phyloP scores from a whole-genome alignment of 92 coral and sea anemone species.

The Actinostola sp. region DNA sequence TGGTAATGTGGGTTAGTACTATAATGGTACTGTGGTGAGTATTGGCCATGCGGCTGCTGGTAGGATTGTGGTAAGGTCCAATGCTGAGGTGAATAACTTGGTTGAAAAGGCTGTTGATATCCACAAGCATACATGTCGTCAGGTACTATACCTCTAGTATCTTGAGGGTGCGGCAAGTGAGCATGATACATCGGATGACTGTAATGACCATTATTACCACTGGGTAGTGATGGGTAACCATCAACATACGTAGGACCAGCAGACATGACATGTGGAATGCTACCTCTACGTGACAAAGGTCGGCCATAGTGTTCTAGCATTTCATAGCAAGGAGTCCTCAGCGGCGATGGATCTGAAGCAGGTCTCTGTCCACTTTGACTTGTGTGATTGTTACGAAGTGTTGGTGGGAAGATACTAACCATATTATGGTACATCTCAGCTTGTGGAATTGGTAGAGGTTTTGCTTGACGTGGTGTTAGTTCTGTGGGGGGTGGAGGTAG shows the following conservation, averaged over 20 bases:
- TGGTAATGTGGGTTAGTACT: constrained; percentile 31
- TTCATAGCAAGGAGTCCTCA: constrained; percentile 49
- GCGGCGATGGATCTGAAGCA: constrained; percentile 71
- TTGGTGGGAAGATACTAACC: constrained; percentile 81
- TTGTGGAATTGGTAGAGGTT: constrained; percentile 78
- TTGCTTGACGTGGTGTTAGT: constrained; percentile 40
- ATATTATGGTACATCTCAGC: constrained; percentile 61
- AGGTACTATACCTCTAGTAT: constrained; percentile 48
- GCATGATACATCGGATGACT: constrained; percentile 40
- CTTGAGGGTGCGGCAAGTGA: constrained; percentile 46
- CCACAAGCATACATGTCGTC: constrained; percentile 18
- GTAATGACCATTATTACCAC: constrained; percentile 20
- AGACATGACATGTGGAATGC: constrained; percentile 57
- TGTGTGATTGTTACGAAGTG: constrained; percentile 59
- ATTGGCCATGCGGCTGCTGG: constrained; percentile 37
- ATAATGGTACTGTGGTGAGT: constrained; percentile 43
- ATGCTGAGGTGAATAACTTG: constrained; percentile 32
- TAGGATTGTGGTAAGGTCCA: constrained; percentile 57
- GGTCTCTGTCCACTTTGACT: constrained; percentile 55
- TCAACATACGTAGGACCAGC: constrained; percentile 33
- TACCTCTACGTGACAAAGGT: constrained; percentile 49
- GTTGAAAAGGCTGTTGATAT: constrained; percentile 40
- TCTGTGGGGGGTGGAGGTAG: constrained; percentile 61
- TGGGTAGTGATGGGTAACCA: constrained; percentile 42
- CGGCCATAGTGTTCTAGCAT: constrained; percentile 58